Evolutionary conservation across 2,888 invertebrate genomes (phyloP).

Genomic region (Parnassius smintheus): DNA sequence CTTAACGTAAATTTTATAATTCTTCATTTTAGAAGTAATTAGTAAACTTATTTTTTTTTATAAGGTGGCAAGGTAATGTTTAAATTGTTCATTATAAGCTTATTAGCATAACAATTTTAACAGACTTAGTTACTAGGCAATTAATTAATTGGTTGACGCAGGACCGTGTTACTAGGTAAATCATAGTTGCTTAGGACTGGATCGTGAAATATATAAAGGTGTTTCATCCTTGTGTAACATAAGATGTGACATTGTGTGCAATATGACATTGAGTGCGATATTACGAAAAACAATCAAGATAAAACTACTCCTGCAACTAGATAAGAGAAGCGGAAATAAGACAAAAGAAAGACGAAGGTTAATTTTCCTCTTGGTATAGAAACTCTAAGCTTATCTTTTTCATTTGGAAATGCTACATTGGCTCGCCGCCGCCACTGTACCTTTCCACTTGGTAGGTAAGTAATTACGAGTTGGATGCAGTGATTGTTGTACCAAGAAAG

Average conservation of each 20-base stretch:
- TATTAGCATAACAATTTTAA: constrained; percentile 25
- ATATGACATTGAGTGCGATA: too few species aligned
- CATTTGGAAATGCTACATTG: constrained; percentile 15
- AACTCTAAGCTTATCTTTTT: constrained; percentile 5
- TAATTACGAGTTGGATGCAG: constrained; percentile 19
- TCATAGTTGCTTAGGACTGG: neutral
- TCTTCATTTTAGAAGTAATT: too few species aligned
- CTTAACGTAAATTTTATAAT: too few species aligned
- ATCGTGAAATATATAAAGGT: neutral
- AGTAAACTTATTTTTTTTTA: neutral
- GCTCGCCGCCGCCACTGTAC: constrained; percentile 11
- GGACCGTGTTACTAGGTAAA: constrained; percentile 18
- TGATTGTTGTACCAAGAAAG: constrained; percentile 20
- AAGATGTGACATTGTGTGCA: too few species aligned
- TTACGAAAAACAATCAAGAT: neutral
- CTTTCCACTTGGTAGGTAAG: constrained; percentile 16
- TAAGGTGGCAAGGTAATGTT: constrained; percentile 11
- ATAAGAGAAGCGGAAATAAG: neutral
- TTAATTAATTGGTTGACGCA: constrained; percentile 25
- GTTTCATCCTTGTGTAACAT: constrained; percentile 10
- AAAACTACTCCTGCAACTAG: too few species aligned
- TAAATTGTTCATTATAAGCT: constrained; percentile 20
- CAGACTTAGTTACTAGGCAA: constrained; percentile 21
- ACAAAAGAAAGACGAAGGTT: constrained; percentile 6
- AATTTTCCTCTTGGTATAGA: constrained; percentile 19